Evolutionary conservation across 2,113 vertebrate genomes (phyloP).

Genomic region (Psephotus haematonotus): DNA sequence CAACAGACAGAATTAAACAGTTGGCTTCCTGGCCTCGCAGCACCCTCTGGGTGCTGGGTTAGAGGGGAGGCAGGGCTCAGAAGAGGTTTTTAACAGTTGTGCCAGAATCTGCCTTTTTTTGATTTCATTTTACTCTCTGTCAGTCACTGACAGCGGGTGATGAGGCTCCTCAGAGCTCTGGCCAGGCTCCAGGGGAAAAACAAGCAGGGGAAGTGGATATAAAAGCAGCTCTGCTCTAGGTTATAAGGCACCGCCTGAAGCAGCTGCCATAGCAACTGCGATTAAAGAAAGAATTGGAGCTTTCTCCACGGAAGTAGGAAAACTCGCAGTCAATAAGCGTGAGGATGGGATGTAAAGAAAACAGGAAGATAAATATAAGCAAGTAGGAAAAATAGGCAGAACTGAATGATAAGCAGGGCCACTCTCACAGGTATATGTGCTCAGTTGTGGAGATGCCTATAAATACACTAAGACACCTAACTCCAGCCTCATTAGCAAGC

Average conservation of each 20-base stretch:
- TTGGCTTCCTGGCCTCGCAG: conserved; percentile 24
- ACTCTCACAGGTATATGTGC: neutral
- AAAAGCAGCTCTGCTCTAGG: neutral
- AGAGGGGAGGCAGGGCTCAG: neutral
- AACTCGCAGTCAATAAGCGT: neutral
- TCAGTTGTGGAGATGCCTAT: neutral
- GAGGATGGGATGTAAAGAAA: neutral
- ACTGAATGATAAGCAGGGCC: neutral
- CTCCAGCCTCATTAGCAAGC: conserved; percentile 56
- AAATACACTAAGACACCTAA: conserved; percentile 57
- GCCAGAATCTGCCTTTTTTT: neutral
- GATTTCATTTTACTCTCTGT: neutral
- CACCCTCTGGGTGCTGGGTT: neutral
- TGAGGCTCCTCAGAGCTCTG: neutral
- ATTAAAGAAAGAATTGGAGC: conserved; percentile 48
- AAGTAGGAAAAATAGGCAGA: neutral
- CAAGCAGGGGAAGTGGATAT: neutral
- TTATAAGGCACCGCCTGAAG: conserved; percentile 35
- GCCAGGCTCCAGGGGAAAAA: conserved; percentile 3
- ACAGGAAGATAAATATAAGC: neutral
- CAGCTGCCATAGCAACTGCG: conserved; percentile 63
- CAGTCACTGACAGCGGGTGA: neutral
- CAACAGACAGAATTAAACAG: conserved; percentile 41
- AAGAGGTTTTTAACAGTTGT: neutral
- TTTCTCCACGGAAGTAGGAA: conserved; percentile 4